Evolutionary conservation across 1,140 invertebrate genomes (phyloP), one percentile per base, ranked within the genome.

Genomic region (Notospermus geniculatus): DNA sequence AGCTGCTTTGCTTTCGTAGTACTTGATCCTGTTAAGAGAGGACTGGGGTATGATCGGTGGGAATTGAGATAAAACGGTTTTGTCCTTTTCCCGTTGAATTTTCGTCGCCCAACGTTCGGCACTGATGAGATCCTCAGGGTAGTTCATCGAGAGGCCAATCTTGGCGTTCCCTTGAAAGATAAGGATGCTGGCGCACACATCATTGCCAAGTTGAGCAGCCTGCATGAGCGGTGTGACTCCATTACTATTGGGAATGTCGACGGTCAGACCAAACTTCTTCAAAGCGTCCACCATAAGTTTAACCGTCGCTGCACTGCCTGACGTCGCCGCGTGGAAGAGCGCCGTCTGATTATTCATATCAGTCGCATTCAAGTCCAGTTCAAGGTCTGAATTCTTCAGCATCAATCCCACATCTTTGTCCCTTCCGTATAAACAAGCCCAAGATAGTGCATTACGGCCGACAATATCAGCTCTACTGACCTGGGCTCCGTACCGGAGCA

Each of bases 301-400:
- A 1, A 69, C 69, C n/a, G 62, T 64, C 2, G 67, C 64, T 1
- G 67, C 67, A 50, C 64, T 71, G 22, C 69, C 69, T 23, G 67
- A 69, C 25, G 65, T 58, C 25, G 66, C 69, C 4, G 67, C 67
- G 45, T 71, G 67, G 36, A 59, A 69, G 9, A 71, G 56, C 2
- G 65, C 57, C 0, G 69, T 71, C 22, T 71, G 63, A 52, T 67
- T 67, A 43, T 71, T 69, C 0, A 68, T 60, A 39, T 71, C 69
- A 0, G 41, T 43, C 17, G 17, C 30, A 46, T 68, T 69, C 2
- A 64, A 58, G 36, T 71, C 65, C 2, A 69, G 22, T 43, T 71
- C 69, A 23, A 67, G 43, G 27, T 67, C 67, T 9, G 64, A 62
- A 15, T 69, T 59, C 54, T 71, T 53, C 2, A 71, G 39, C 17